Evolutionary conservation across 2,797 vertebrate species (phyloP), one percentile per base, ranked within the genome.

Genomic region (Myotis planiceps): DNA sequence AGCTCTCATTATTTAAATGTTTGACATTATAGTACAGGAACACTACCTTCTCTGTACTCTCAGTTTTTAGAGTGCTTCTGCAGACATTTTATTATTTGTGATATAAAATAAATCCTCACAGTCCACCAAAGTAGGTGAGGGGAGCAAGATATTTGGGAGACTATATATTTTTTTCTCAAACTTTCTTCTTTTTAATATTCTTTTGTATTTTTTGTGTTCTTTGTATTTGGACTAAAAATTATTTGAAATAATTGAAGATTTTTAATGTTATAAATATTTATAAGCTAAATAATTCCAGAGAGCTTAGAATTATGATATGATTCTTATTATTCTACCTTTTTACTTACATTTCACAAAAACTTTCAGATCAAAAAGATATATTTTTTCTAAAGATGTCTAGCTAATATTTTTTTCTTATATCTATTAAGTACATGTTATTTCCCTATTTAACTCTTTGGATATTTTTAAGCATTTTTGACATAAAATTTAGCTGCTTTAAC

Each of bases 221-320:
- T 66, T 60, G 6, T 92, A 63, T 69, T 82, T 92, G 29, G 0
- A 16, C 27, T 76, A 8, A 63, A 92, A 15, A 21, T 92, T 8
- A 86, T 45, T 76, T 75, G 9, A 88, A 84, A 87, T 95, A 79
- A 91, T 93, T 88, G 79, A 32, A 72, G 15, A 21, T 65, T 63
- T 75, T 89, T 45, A 65, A 74, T 79, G 1, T 58, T 45, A 29
- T 80, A 9, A 68, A 25, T 96, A 9, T 29, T 93, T 66, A 94
- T 13, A 87, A 72, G 66, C 12, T 71, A 81, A 91, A 75, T 80
- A 95, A 65, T 85, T 47, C 4, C n/a, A 47, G 2, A 83, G 51
- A 93, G 14, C 42, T 83, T 80, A 55, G 13, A 27, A 74, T 74
- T 80, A 58, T 53, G 9, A 21, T 53, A 53, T 37, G 51, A 78